phyloP scores from a whole-genome alignment of 2,797 vertebrate genomes.

The Onychomys torridus region DNA sequence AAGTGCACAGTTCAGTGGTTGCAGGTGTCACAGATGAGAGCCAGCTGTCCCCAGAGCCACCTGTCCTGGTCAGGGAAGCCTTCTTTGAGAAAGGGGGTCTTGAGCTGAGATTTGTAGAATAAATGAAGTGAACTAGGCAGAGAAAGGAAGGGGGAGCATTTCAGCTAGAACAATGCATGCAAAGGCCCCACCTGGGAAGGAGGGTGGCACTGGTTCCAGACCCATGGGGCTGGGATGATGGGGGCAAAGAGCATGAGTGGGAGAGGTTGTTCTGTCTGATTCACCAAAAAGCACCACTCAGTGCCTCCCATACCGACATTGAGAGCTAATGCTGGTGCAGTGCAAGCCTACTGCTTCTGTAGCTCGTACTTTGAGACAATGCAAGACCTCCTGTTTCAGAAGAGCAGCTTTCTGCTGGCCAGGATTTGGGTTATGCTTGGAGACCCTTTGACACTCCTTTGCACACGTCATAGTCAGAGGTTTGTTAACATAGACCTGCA shows the following conservation, averaged over 20 bases:
- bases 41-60: not conserved
- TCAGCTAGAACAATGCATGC: not conserved
- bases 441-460: not conserved
- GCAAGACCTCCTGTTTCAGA: slow-evolving; percentile 6
- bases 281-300: not conserved
- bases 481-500: not conserved
- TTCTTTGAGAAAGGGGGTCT: not conserved
- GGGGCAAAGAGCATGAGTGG: not conserved
- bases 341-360: not conserved
- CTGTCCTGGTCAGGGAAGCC: not conserved
- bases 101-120: not conserved
- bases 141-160: not conserved
- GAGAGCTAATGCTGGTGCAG: not conserved
- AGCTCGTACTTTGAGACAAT: not conserved
- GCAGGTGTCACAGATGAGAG: not conserved
- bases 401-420: slow-evolving; percentile 15
- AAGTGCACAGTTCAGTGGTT: not conserved
- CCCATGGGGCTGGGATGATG: not conserved
- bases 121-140: slow-evolving; percentile 8
- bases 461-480: not conserved
- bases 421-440: not conserved
- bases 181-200: slow-evolving; percentile 36
- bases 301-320: not conserved
- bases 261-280: not conserved
- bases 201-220: not conserved